A percentile compares a stretch with the other conserved stretches of the same genome.
phyloP scores from a whole-genome alignment of 2,797 vertebrate genomes.

The Cyprinodon diabolis region DNA sequence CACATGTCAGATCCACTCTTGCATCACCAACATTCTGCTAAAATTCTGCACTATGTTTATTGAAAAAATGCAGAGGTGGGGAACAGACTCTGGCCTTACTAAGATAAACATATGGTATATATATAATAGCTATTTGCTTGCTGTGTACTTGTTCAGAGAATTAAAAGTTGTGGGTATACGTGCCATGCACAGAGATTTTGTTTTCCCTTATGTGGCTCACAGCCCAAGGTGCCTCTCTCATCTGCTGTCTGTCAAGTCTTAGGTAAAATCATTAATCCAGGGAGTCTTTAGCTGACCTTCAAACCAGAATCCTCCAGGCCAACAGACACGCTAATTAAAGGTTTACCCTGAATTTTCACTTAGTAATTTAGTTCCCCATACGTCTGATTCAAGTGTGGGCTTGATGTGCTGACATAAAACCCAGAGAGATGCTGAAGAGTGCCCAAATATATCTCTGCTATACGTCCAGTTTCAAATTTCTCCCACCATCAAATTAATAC shows the following conservation, averaged over 20 bases:
- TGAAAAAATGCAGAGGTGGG: slow-evolving; percentile 28
- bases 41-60: slow-evolving; percentile 36
- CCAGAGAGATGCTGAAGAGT: slow-evolving; percentile 22
- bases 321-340: slow-evolving; percentile 60
- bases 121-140: neutral
- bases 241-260: slow-evolving; percentile 48
- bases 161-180: slow-evolving; percentile 4
- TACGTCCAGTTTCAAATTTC: slow-evolving; percentile 29
- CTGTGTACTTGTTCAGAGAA: slow-evolving; percentile 6
- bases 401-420: slow-evolving; percentile 39
- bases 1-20: slow-evolving; percentile 50
- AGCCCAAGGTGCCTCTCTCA: slow-evolving; percentile 37
- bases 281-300: slow-evolving; percentile 64
- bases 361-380: slow-evolving; percentile 59
- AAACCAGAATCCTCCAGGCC: slow-evolving; percentile 56
- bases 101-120: slow-evolving; percentile 11
- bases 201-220: slow-evolving; percentile 21
- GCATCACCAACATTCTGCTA: slow-evolving; percentile 52
- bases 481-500: slow-evolving; percentile 18
- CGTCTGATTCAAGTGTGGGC: slow-evolving; percentile 41
- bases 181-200: slow-evolving; percentile 22
- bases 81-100: slow-evolving; percentile 6
- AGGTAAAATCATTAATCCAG: slow-evolving; percentile 44
- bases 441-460: slow-evolving; percentile 36
- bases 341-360: slow-evolving; percentile 44